Percentiles rank a stretch among this genome's conserved stretches.
These are phyloP conservation scores for Agapornis roseicollis DNA, from an alignment of 2,113 vertebrate species.

Conservation along the genomic window DNA sequence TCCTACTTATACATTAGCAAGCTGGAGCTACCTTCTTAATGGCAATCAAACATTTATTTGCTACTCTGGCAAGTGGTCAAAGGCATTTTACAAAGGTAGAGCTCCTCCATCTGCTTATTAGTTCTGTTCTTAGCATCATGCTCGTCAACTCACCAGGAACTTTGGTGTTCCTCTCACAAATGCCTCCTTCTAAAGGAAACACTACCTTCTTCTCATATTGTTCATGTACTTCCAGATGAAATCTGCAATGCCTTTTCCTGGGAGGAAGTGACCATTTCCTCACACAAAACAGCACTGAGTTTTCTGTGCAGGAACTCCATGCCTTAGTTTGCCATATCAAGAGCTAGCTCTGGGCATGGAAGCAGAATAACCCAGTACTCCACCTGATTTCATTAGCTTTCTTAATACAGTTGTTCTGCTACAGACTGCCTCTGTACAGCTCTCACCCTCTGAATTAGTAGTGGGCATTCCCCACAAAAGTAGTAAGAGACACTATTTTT, in stretches of 20 bases:
- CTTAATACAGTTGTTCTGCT: accelerated
- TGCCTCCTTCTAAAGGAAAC: not conserved
- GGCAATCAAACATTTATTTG: not conserved
- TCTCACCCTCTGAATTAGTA: not conserved
- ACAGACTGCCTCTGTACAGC: accelerated
- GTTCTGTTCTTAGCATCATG: not conserved
- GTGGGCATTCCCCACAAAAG: not conserved
- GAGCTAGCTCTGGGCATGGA: too few relatives aligned
- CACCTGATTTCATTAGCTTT: too few relatives aligned
- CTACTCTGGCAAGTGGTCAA: not conserved
- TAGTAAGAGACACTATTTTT: not conserved
- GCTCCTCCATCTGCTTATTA: not conserved
- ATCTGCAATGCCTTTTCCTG: not conserved
- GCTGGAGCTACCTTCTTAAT: not conserved
- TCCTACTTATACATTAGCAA: not conserved
- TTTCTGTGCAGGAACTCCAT: not conserved
- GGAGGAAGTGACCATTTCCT: not conserved
- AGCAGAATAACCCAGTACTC: not conserved
- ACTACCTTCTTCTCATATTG: accelerated
- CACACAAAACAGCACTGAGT: not conserved
- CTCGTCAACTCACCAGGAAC: not conserved
- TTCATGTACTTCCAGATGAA: not conserved
- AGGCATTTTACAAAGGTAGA: not conserved
- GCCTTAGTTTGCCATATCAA: accelerated
- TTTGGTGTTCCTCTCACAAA: not conserved